Conservation (phyloP, 2,797 vertebrate species). For the Alcedo quadribrachys region DNA sequence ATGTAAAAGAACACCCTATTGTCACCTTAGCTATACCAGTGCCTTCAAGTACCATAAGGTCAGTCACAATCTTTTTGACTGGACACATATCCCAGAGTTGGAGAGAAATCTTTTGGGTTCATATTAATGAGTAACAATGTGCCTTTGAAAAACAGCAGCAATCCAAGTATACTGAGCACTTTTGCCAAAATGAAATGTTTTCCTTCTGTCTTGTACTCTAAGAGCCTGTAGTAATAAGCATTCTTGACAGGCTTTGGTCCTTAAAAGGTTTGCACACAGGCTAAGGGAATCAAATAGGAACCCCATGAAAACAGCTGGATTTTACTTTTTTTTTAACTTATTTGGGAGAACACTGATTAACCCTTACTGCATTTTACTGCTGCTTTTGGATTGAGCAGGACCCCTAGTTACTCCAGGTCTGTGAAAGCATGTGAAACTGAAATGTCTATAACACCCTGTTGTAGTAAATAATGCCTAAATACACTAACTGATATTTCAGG, state of each 20-base stretch:
- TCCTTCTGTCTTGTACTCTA: not conserved
- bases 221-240: not conserved
- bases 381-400: not conserved
- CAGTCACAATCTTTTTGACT: not conserved
- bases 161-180: not conserved
- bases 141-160: not conserved
- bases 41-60: not conserved
- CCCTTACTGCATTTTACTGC: not conserved
- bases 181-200: not conserved
- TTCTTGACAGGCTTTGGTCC: not conserved
- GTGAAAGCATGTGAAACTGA: not conserved
- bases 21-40: constrained; percentile 18
- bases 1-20: constrained; percentile 52
- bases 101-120: not conserved
- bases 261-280: not conserved
- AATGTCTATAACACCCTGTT: not conserved
- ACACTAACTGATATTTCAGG: not conserved
- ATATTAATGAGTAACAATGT: not conserved
- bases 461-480: not conserved
- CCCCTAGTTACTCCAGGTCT: not conserved
- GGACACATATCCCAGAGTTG: not conserved
- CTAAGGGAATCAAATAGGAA: not conserved
- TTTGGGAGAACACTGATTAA: not conserved
- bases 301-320: not conserved
- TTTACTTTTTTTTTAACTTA: not conserved